Conservation (phyloP, 2,888 invertebrate species). For the Eupithecia subumbrata region DNA sequence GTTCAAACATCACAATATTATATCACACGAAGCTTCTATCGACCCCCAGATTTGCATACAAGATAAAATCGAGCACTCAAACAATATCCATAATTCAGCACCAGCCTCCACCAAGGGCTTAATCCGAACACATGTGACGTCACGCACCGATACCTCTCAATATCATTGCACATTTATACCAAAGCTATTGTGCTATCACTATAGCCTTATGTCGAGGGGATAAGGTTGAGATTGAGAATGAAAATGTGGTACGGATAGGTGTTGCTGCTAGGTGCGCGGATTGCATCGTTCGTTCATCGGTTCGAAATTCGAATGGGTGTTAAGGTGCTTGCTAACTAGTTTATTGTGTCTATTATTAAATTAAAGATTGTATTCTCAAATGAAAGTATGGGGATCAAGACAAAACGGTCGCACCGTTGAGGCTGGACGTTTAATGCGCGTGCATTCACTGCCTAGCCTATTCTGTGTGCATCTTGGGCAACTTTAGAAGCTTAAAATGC, state of each 20-base stretch:
- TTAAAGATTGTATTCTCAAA: neutral
- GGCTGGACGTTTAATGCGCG: no score
- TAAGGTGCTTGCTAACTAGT: constrained; percentile 44
- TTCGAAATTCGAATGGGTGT: constrained; percentile 54
- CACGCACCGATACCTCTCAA: constrained; percentile 59
- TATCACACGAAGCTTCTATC: neutral
- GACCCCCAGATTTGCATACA: constrained; percentile 1
- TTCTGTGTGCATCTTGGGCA: no score
- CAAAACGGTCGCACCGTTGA: no score
- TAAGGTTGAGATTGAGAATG: constrained; percentile 36
- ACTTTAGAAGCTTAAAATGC: no score
- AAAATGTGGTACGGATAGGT: neutral
- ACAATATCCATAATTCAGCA: constrained; percentile 30
- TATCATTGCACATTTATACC: constrained; percentile 53
- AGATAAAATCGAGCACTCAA: constrained; percentile 18
- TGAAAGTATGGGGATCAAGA: neutral
- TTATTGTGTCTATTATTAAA: neutral
- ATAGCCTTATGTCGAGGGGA: neutral
- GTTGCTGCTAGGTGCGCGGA: constrained; percentile 35
- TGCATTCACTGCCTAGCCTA: no score
- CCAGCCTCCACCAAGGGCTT: constrained; percentile 32
- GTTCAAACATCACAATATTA: neutral
- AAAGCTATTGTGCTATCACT: constrained; percentile 28
- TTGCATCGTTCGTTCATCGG: constrained; percentile 60
- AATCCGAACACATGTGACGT: constrained; percentile 57